Percentiles rank a stretch among this genome's conserved stretches.
phyloP scores from a whole-genome alignment of 35 echinoderm and acorn worm genomes.

The Heliocidaris erythrogramma region DNA sequence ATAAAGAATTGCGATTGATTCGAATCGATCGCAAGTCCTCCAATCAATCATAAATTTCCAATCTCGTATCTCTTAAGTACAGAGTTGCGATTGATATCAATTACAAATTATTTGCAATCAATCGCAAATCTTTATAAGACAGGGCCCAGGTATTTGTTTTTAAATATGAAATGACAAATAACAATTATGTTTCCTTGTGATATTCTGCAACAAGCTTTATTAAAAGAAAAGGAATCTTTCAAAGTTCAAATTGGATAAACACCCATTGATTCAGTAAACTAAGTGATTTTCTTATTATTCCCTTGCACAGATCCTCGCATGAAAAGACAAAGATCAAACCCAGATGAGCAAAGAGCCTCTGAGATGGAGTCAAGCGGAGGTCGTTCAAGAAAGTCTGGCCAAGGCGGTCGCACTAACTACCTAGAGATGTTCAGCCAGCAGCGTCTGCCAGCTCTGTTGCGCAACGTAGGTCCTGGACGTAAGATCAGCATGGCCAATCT shows the following conservation, averaged over 20 bases:
- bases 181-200: background rate
- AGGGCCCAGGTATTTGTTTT: no score
- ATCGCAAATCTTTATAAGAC: no score
- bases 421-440: slow-evolving; percentile 57
- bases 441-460: slow-evolving; percentile 45
- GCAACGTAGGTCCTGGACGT: slow-evolving; percentile 51
- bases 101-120: no score
- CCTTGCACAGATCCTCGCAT: slow-evolving; percentile 43
- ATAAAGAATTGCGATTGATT: no score
- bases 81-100: no score
- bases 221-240: background rate
- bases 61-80: no score
- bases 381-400: slow-evolving; percentile 47
- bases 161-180: background rate
- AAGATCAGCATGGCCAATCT: slow-evolving; percentile 39
- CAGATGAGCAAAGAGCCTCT: slow-evolving; percentile 27
- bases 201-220: background rate
- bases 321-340: slow-evolving; percentile 34
- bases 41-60: no score
- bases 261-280: background rate
- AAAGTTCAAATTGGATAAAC: background rate
- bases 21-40: no score
- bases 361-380: slow-evolving; percentile 43
- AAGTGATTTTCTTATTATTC: background rate
- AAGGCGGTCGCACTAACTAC: slow-evolving; percentile 34